phyloP scores from a whole-genome alignment of 1,140 invertebrate genomes.

The Augochlora pura region DNA sequence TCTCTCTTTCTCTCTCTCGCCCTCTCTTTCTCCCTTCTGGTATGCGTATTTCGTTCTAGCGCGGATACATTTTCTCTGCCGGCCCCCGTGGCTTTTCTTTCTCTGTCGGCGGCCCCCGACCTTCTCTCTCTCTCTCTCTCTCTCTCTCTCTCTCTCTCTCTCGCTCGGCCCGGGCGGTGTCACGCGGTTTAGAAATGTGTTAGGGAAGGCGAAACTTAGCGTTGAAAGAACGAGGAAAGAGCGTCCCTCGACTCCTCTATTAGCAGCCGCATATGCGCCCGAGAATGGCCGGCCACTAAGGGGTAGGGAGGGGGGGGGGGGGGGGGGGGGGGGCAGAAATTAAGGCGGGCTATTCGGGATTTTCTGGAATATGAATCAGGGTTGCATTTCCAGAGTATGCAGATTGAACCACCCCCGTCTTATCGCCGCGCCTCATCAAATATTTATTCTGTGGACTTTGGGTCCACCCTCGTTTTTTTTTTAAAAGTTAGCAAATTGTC shows the following conservation, averaged over 20 bases:
- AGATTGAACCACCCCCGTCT: background rate
- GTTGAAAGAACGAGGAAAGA: background rate
- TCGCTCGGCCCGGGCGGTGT: slow-evolving; percentile 1
- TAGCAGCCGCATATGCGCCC: background rate
- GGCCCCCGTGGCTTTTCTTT: background rate
- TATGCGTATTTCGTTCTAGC: slow-evolving; percentile 56
- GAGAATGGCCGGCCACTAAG: background rate
- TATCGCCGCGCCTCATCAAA: too few species aligned
- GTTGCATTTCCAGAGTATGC: background rate
- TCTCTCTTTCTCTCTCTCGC: too few species aligned
- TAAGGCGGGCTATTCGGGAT: background rate
- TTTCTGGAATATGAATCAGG: background rate
- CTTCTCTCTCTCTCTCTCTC: too few species aligned
- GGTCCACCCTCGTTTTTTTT: too few species aligned
- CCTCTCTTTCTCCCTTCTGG: slow-evolving; percentile 25
- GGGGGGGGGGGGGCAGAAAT: background rate
- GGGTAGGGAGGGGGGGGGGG: too few species aligned
- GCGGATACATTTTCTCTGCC: slow-evolving; percentile 46
- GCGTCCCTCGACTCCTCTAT: background rate
- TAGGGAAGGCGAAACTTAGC: background rate
- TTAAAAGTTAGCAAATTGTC: too few species aligned
- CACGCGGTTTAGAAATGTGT: slow-evolving; percentile 23
- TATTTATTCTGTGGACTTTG: too few species aligned
- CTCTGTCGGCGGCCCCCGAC: slow-evolving; percentile 5
- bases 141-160: slow-evolving; percentile 7